A percentile compares a stretch with the other conserved stretches of the same genome.
phyloP scores from a whole-genome alignment of 2,113 vertebrate genomes.

The Echinops telfairi region DNA sequence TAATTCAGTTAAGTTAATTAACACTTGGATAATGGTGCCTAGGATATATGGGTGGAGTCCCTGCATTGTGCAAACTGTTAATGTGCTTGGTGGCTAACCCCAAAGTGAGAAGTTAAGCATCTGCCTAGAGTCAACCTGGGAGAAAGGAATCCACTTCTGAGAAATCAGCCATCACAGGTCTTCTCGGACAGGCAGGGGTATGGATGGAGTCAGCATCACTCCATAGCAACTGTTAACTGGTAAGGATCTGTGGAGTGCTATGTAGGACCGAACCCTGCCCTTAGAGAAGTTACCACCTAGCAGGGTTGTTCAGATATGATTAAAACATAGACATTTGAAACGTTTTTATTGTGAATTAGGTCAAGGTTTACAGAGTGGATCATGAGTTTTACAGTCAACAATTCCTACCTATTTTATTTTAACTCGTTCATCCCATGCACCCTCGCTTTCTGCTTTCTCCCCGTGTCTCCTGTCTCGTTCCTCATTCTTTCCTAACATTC shows the following conservation, averaged over 20 bases:
- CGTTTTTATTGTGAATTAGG: no score
- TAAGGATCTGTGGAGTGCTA: background rate
- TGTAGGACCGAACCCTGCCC: background rate
- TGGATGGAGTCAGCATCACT: background rate
- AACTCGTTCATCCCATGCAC: no score
- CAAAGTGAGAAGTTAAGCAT: background rate
- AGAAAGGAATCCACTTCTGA: background rate
- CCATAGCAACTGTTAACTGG: background rate
- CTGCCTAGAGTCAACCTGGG: no score
- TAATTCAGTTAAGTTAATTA: constrained; percentile 32
- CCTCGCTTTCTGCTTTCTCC: no score
- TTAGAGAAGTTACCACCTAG: background rate
- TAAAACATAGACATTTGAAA: no score
- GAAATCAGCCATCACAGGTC: background rate
- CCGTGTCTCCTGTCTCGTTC: no score
- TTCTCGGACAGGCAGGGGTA: background rate
- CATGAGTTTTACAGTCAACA: no score
- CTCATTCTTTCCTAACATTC: no score
- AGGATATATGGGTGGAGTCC: background rate
- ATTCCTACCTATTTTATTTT: no score
- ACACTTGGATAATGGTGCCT: background rate
- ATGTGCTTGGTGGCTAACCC: background rate
- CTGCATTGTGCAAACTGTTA: background rate
- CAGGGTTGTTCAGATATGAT: background rate
- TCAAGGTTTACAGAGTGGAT: no score